Base-by-base conservation (phyloP, 2,888 invertebrate genomes). In the Aphidius colemani region DNA sequence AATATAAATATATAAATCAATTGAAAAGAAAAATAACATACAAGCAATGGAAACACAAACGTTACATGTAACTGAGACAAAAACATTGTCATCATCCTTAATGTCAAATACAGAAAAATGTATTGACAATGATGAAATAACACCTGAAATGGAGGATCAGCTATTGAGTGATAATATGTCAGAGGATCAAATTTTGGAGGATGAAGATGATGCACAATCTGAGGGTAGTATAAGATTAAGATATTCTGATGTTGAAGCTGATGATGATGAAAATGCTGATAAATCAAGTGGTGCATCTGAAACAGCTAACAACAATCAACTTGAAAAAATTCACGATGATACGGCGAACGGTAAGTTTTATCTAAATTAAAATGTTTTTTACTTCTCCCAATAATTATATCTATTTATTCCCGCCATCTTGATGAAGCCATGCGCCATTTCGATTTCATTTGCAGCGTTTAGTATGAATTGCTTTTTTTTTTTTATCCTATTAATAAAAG, bases 241-340 rank as follows among this genome's bases (percentile, higher is more conserved):
- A 70, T 65, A 81, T n/a, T 81, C 82, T 4, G 82, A 81, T 64
- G 82, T 78, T 61, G 80, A 76, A 44, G 66, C 66, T 61, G 78
- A 78, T 39, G 63, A 55, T 66, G 74, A 75, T 30, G 30, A 30
- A 30, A 30, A 30, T 30, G 5, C 30, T 30, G 30, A 30, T 30
- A 30, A 30, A 30, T 5, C 5, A 5, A 30, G 30, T 59, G 65
- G 58, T 39, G 10, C 64, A 45, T 55, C 58, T 39, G 48, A 46
- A 13, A 43, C 46, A 48, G 18, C 53, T 18, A 50, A 8, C 48
- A 56, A 30, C 51, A 51, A 64, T 61, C 50, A 1, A 1, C 2
- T 18, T 49, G 18, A 58, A 30, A 30, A 30, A 30, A 30, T 3
- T 30, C 30, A 30, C 5, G 8, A 45, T 30, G 56, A 61, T 59